phyloP scores from a whole-genome alignment of 2,113 vertebrate genomes.

The Polyodon spathula region DNA sequence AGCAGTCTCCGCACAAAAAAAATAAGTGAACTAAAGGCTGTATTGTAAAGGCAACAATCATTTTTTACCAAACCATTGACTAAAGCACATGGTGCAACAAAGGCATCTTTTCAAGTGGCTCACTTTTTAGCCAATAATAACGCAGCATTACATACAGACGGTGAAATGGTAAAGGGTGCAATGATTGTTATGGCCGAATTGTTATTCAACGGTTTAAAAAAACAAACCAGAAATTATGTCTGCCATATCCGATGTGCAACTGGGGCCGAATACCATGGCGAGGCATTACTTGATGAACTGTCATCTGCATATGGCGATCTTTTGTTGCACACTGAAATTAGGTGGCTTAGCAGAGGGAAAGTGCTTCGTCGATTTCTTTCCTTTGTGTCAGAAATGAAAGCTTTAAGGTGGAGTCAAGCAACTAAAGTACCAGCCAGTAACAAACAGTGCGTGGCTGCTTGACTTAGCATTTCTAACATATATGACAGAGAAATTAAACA shows the following conservation, averaged over 20 bases:
- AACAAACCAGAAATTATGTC: slow-evolving; percentile 11
- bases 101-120: too few species aligned
- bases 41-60: too few species aligned
- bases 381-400: slow-evolving; percentile 10
- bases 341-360: slow-evolving; percentile 15
- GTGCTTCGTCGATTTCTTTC: slow-evolving; percentile 12
- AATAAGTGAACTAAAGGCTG: too few species aligned
- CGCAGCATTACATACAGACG: too few species aligned
- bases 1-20: too few species aligned
- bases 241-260: slow-evolving; percentile 15
- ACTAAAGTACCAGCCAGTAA: slow-evolving; percentile 9
- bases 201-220: too few species aligned
- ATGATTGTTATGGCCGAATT: too few species aligned
- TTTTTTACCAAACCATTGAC: too few species aligned
- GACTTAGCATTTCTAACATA: slow-evolving; percentile 18
- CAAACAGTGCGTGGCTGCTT: slow-evolving; percentile 15
- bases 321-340: background rate
- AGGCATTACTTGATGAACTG: slow-evolving; percentile 5
- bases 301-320: slow-evolving; percentile 7
- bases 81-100: too few species aligned
- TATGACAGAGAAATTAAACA: slow-evolving; percentile 16
- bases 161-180: too few species aligned
- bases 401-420: slow-evolving; percentile 10
- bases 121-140: too few species aligned
- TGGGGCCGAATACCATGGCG: slow-evolving; percentile 13